Percentiles rank a stretch among this genome's conserved stretches.
Conservation (phyloP, 2,113 vertebrate genomes). For the Vicugna pacos region DNA sequence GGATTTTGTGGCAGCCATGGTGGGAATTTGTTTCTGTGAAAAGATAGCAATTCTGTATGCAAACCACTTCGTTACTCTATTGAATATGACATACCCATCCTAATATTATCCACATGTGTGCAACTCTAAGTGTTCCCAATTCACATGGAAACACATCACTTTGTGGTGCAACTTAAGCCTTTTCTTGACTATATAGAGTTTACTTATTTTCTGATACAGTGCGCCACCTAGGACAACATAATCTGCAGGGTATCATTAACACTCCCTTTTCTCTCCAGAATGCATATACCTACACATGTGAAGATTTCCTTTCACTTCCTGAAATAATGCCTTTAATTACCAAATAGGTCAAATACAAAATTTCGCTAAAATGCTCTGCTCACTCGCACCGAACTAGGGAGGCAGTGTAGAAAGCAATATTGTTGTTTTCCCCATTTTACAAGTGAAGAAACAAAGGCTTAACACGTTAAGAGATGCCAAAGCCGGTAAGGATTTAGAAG, state of each 20-base stretch:
- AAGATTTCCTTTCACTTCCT: background rate
- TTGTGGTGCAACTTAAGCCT: background rate
- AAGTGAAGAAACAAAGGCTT: constrained; percentile 11
- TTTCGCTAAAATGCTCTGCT: background rate
- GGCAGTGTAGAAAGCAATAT: background rate
- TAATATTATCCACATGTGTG: background rate
- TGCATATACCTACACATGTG: background rate
- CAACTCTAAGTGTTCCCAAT: background rate
- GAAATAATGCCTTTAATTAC: background rate
- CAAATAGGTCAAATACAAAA: background rate
- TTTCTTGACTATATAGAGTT: background rate
- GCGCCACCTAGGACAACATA: background rate
- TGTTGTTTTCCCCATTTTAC: background rate
- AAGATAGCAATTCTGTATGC: background rate
- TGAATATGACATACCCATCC: background rate
- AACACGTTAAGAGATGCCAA: constrained; percentile 1
- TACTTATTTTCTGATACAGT: background rate
- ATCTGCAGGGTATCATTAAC: background rate
- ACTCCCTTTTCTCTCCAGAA: background rate
- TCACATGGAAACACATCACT: background rate
- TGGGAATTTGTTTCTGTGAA: background rate
- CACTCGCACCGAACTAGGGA: background rate
- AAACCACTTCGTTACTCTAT: background rate
- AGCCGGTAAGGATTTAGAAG: background rate
- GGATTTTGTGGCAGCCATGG: background rate